phyloP scores from a whole-genome alignment of 23 tunicate genomes.

The Trididemnum nubilum region DNA sequence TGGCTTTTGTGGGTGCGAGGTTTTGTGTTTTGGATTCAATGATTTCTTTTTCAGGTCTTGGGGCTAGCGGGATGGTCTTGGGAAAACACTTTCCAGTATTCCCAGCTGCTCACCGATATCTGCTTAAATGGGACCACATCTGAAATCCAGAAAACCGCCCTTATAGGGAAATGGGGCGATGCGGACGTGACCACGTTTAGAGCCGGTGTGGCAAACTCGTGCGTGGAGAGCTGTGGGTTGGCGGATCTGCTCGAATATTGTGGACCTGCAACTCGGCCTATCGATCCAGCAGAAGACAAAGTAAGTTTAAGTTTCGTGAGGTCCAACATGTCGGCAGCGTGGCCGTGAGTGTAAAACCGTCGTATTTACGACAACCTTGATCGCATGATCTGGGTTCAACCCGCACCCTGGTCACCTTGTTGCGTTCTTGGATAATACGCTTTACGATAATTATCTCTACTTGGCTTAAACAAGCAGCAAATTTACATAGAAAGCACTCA shows the following conservation, averaged over 20 bases:
- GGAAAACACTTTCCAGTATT: conserved; percentile 70
- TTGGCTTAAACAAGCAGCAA: background rate
- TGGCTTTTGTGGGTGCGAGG: too few relatives aligned
- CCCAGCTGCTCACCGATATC: conserved; percentile 69
- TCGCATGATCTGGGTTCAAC: background rate
- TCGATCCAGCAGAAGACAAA: too few relatives aligned
- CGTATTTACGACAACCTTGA: background rate
- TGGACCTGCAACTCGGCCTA: too few relatives aligned
- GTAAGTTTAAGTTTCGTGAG: too few relatives aligned
- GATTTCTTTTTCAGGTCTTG: conserved; percentile 3
- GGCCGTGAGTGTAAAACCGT: background rate
- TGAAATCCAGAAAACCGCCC: conserved; percentile 67
- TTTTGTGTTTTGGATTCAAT: too few relatives aligned
- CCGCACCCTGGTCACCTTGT: background rate
- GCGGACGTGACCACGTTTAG: conserved; percentile 92
- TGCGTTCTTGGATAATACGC: background rate
- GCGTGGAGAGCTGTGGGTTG: conserved; percentile 80
- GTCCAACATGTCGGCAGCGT: too few relatives aligned
- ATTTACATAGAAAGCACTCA: background rate
- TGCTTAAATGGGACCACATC: conserved; percentile 51
- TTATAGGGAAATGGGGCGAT: conserved; percentile 92
- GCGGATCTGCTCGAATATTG: conserved; percentile 85
- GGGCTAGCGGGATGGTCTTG: conserved; percentile 77
- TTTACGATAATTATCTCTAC: background rate
- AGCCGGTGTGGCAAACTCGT: conserved; percentile 79